Percentiles rank a stretch among this genome's conserved stretches.
These are phyloP conservation scores for Danio choprae DNA, from an alignment of 2,797 vertebrate species.

Conservation along the genomic window DNA sequence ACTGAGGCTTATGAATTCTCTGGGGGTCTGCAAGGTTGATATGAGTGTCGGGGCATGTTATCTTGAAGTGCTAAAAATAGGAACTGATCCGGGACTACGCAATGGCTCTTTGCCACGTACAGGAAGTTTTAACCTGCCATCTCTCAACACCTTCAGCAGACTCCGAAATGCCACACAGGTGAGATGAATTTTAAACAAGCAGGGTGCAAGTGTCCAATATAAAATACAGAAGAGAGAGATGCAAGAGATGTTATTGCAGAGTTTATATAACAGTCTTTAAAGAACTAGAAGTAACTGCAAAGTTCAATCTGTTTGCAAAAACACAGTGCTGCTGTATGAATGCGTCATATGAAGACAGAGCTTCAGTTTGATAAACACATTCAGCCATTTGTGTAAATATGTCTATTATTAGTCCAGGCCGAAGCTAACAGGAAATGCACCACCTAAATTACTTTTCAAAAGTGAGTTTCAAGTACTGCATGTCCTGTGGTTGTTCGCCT, in stretches of 20 bases:
- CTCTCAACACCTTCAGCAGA: conserved; percentile 45
- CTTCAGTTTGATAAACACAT: conserved; percentile 50
- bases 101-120: conserved; percentile 54
- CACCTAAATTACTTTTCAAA: conserved; percentile 44
- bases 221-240: neutral
- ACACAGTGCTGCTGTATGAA: neutral
- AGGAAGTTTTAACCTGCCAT: conserved; percentile 51
- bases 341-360: conserved; percentile 22
- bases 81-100: conserved; percentile 53
- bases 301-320: neutral
- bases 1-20: conserved; percentile 56
- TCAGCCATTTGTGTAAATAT: conserved; percentile 52
- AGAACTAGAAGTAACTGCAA: neutral
- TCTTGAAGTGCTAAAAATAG: conserved; percentile 62
- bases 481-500: conserved; percentile 36
- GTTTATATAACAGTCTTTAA: conserved; percentile 12
- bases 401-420: conserved; percentile 51
- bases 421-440: conserved; percentile 55
- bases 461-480: conserved; percentile 32
- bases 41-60: conserved; percentile 57
- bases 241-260: neutral
- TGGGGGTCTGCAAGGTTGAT: conserved; percentile 52
- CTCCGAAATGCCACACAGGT: conserved; percentile 59
- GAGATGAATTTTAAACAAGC: conserved; percentile 57
- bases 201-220: neutral